Percentiles rank a stretch among this genome's conserved stretches.
These are phyloP conservation scores for Paradisaea rubra DNA, from an alignment of 2,113 vertebrate species.

Conservation along the genomic window DNA sequence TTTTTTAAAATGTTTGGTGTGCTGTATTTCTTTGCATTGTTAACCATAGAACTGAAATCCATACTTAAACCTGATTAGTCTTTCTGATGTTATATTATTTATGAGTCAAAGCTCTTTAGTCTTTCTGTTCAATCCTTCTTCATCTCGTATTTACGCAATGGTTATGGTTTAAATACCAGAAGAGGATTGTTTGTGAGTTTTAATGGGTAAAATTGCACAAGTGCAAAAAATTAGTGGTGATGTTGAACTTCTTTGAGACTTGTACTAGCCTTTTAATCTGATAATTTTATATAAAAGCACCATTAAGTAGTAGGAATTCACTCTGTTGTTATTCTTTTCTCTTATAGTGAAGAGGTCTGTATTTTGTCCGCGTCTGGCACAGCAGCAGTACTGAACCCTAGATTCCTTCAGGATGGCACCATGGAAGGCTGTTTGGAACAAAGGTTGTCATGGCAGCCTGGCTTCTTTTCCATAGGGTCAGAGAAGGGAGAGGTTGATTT, in stretches of 20 bases:
- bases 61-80: neutral
- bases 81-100: neutral
- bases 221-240: neutral
- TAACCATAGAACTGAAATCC: neutral
- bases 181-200: neutral
- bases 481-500: conserved; percentile 79
- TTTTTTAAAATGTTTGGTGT: neutral
- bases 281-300: neutral
- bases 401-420: conserved; percentile 91
- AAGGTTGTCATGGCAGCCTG: conserved; percentile 85
- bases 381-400: conserved; percentile 91
- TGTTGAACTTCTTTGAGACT: neutral
- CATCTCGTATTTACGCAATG: neutral
- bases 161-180: neutral
- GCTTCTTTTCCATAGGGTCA: conserved; percentile 79
- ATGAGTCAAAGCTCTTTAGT: neutral
- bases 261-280: neutral
- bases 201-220: neutral
- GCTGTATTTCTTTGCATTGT: neutral
- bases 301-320: neutral
- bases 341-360: conserved; percentile 93
- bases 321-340: conserved; percentile 45
- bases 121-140: neutral
- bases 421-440: conserved; percentile 87
- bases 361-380: conserved; percentile 97